These are phyloP conservation scores for Acanthoscelides obtectus DNA, from an alignment of 2,888 invertebrate species.

Conservation along the genomic window DNA sequence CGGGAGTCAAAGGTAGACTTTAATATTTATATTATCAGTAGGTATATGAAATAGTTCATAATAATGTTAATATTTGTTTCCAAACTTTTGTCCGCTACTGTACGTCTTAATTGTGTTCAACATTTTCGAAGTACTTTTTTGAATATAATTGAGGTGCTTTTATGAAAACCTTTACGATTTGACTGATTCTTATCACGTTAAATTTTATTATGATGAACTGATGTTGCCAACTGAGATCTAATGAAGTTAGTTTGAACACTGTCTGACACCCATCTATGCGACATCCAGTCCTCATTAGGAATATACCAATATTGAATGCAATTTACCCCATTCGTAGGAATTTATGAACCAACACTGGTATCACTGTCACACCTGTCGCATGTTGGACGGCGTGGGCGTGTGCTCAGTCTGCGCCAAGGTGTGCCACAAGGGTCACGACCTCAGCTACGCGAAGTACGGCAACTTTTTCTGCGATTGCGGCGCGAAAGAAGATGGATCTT, in stretches of 20 bases:
- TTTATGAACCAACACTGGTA: constrained; percentile 99
- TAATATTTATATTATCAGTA: no score
- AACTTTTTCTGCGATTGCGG: constrained; percentile 99
- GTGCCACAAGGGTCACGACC: constrained; percentile 94
- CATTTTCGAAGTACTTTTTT: no score
- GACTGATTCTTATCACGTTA: no score
- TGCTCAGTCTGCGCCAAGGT: constrained; percentile 97
- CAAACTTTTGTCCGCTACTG: no score
- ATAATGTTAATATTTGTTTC: no score
- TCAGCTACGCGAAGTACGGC: constrained; percentile 95
- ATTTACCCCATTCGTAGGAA: constrained; percentile 57
- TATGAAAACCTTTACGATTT: no score
- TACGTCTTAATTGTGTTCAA: no score
- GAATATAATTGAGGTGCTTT: no score
- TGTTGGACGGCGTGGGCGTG: constrained; percentile 97
- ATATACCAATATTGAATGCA: no score
- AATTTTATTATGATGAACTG: not conserved
- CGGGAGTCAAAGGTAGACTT: no score
- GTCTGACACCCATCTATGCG: not conserved
- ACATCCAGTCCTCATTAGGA: no score
- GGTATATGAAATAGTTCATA: no score
- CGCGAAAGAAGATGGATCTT: constrained; percentile 84
- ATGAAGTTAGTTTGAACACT: not conserved
- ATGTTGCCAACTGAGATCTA: not conserved
- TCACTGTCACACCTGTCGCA: constrained; percentile 97